A percentile compares a stretch with the other conserved stretches of the same genome.
These are phyloP conservation scores for Caenorhabditis virilis DNA, from an alignment of 2,888 invertebrate genomes.

Conservation along the genomic window DNA sequence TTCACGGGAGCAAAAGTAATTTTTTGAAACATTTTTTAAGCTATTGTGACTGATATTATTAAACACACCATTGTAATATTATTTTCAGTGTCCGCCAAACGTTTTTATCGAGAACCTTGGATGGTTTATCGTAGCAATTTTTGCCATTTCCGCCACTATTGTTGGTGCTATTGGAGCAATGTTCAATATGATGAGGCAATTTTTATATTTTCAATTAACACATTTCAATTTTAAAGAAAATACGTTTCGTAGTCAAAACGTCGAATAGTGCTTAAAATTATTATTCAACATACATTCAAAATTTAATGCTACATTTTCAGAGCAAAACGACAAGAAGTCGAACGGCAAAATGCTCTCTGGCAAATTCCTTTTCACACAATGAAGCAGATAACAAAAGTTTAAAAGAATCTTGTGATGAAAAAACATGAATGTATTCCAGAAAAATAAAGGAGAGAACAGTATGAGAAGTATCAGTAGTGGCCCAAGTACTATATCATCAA, in stretches of 20 bases:
- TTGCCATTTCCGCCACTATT: constrained; percentile 30
- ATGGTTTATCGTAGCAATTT: constrained; percentile 35
- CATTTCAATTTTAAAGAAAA: neutral
- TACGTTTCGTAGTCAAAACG: neutral
- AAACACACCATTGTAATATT: no score
- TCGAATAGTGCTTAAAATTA: no score
- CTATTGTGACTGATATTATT: no score
- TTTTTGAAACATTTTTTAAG: neutral
- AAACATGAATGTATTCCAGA: constrained; percentile 5
- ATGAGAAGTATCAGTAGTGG: constrained; percentile 45
- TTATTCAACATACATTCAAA: no score
- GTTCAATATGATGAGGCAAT: neutral
- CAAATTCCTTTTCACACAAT: constrained; percentile 41
- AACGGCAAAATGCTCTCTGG: constrained; percentile 43
- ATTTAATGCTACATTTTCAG: constrained; percentile 23
- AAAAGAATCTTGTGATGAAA: neutral
- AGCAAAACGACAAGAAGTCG: constrained; percentile 33
- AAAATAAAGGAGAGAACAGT: constrained; percentile 28
- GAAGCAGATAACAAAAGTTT: constrained; percentile 15
- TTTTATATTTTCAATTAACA: neutral
- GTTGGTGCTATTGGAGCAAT: constrained; percentile 9
- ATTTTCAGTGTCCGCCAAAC: constrained; percentile 30
- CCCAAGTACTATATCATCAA: constrained; percentile 38
- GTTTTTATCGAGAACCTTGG: constrained; percentile 41
- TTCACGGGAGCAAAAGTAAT: constrained; percentile 36